Percentiles rank a stretch among this genome's conserved stretches.
Conservation (phyloP, 2,113 vertebrate species). For the Atractosteus spatula region DNA sequence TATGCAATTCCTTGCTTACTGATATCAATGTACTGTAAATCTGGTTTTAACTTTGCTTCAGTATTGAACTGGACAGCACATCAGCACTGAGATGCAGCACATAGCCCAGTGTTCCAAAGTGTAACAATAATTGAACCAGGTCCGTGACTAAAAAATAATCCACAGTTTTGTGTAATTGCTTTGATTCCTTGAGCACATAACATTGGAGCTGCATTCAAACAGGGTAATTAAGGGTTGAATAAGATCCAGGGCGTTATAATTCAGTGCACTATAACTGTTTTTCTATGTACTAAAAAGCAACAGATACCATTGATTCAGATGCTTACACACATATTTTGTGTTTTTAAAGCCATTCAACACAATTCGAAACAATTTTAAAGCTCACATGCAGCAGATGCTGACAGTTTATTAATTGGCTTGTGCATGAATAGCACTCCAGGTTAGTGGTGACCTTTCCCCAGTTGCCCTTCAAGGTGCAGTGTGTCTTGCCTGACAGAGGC, state of each 20-base stretch:
- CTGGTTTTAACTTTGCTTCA: slow-evolving; percentile 10
- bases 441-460: slow-evolving; percentile 31
- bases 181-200: no score
- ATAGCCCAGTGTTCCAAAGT: slow-evolving; percentile 2
- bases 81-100: neutral
- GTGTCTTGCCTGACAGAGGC: slow-evolving; percentile 20
- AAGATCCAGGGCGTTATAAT: no score
- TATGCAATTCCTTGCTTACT: no score
- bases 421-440: neutral
- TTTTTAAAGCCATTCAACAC: no score
- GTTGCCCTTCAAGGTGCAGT: neutral
- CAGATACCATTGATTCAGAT: no score
- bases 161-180: no score
- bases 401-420: slow-evolving; percentile 22
- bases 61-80: neutral
- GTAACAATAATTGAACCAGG: neutral
- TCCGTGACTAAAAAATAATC: neutral
- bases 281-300: no score
- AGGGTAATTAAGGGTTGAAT: no score
- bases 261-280: no score
- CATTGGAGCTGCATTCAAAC: no score
- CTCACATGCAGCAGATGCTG: neutral
- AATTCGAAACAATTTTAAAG: no score
- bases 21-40: neutral
- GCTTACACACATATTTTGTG: no score